Conservation (phyloP, 2,888 invertebrate genomes). For the Drosophila kokeensis region DNA sequence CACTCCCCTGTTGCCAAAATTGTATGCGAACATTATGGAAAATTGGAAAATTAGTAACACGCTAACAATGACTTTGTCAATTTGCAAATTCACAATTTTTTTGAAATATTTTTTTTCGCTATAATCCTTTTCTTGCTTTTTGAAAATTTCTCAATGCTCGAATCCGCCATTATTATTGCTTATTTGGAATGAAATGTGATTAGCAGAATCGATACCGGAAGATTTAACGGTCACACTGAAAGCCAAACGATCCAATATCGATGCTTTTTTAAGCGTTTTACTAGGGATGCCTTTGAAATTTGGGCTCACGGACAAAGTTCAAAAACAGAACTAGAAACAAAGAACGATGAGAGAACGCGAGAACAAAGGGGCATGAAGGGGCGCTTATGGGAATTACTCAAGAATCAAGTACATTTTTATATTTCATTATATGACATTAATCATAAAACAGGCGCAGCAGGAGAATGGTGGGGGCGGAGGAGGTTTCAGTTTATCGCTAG, state of each 20-base stretch:
- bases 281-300: not conserved
- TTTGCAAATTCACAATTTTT: too few relatives aligned
- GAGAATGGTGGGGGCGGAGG: not conserved
- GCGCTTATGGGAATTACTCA: conserved; percentile 15
- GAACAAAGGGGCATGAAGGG: not conserved
- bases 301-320: not conserved
- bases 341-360: conserved; percentile 2
- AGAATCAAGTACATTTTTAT: not conserved
- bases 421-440: conserved; percentile 27
- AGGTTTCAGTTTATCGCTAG: conserved; percentile 43
- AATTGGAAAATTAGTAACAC: not conserved
- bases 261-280: not conserved
- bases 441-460: conserved; percentile 28
- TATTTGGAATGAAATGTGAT: too few relatives aligned
- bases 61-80: too few relatives aligned
- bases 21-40: too few relatives aligned
- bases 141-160: accelerated
- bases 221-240: not conserved
- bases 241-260: not conserved
- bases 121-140: too few relatives aligned
- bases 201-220: too few relatives aligned
- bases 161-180: too few relatives aligned
- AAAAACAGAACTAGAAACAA: not conserved
- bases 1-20: too few relatives aligned
- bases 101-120: too few relatives aligned